Evolutionary conservation across 2,113 vertebrate genomes (phyloP).

Genomic region (Nothobranchius kuhntae): DNA sequence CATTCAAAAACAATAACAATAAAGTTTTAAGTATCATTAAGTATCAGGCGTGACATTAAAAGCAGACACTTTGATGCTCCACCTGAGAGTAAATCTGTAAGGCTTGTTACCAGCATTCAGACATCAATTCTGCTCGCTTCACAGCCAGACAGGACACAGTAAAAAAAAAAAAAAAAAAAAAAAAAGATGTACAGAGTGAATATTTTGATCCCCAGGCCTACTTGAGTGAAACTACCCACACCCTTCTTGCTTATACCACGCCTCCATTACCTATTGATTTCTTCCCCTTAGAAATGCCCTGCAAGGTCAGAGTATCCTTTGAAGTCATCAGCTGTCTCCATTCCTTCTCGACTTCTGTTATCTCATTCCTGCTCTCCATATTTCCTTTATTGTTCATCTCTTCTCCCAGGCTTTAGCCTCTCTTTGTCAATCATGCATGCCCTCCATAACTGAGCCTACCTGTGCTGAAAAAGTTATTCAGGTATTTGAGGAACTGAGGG

Average conservation of each 20-base stretch:
- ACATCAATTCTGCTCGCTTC: no score
- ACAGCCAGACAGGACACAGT: no score
- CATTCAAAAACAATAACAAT: no score
- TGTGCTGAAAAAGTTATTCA: constrained; percentile 47
- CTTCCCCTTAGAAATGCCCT: constrained; percentile 56
- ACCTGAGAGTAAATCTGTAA: no score
- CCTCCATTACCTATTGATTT: constrained; percentile 78
- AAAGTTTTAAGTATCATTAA: no score
- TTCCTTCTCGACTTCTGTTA: constrained; percentile 16
- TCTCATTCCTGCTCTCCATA: constrained; percentile 10
- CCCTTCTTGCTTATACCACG: constrained; percentile 61
- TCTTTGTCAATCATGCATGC: constrained; percentile 53
- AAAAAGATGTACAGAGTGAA: constrained; percentile 46
- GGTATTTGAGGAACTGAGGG: constrained; percentile 37
- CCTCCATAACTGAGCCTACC: constrained; percentile 44
- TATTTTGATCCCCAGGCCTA: constrained; percentile 50
- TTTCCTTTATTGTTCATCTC: constrained; percentile 43
- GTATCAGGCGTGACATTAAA: no score
- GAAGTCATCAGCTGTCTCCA: constrained; percentile 52
- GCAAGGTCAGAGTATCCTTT: constrained; percentile 72
- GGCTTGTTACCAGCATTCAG: no score
- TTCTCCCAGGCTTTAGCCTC: constrained; percentile 27
- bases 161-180: no score
- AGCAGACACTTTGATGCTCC: no score
- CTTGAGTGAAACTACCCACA: constrained; percentile 39